Percentiles rank a stretch among this genome's conserved stretches.
Conservation (phyloP, 1,140 invertebrate species). For the Trichomalopsis sarcophagae region DNA sequence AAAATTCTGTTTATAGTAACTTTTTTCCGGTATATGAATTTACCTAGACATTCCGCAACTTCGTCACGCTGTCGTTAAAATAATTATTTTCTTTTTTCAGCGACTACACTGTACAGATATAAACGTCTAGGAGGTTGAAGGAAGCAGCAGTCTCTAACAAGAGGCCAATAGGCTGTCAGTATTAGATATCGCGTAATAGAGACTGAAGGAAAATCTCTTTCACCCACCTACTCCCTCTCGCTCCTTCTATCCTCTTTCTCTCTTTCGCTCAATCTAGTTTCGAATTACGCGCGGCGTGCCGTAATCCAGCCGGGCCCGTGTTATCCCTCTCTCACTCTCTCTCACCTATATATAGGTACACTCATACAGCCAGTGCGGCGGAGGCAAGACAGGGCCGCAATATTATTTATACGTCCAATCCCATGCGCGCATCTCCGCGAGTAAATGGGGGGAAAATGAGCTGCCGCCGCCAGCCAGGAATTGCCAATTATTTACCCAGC, state of each 20-base stretch:
- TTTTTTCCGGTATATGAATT: background rate
- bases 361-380: background rate
- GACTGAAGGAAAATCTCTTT: background rate
- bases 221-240: background rate
- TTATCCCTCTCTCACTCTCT: background rate
- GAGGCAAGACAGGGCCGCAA: background rate
- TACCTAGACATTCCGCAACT: too few relatives aligned
- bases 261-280: constrained; percentile 17
- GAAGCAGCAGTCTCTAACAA: background rate
- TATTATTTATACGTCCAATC: constrained; percentile 40
- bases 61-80: too few relatives aligned
- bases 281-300: constrained; percentile 17
- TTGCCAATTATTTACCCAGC: constrained; percentile 63
- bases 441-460: constrained; percentile 58
- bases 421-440: constrained; percentile 2
- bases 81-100: too few relatives aligned
- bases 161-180: constrained; percentile 1
- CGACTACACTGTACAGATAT: too few relatives aligned
- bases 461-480: constrained; percentile 53
- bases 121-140: too few relatives aligned
- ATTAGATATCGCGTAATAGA: constrained; percentile 18
- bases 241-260: background rate
- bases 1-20: background rate
- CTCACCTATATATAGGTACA: background rate
- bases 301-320: background rate